Evolutionary conservation across 2,888 invertebrate species (phyloP).

Genomic region (Carterocephalus palaemon): DNA sequence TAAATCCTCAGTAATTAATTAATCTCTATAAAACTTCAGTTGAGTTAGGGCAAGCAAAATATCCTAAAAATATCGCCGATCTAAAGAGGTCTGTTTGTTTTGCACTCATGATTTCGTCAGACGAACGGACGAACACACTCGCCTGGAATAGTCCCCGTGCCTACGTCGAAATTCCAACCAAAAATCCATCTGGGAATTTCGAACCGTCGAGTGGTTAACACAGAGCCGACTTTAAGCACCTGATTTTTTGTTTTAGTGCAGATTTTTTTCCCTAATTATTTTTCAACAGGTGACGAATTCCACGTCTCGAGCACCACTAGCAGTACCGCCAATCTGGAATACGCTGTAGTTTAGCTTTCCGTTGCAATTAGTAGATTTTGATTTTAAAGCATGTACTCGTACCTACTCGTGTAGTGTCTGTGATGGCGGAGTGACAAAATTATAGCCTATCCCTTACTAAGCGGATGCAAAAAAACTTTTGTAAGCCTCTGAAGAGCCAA

Average conservation of each 20-base stretch:
- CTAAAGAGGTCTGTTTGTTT: constrained; percentile 43
- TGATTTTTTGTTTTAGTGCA: constrained; percentile 71
- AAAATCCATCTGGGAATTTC: constrained; percentile 51
- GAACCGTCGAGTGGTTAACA: constrained; percentile 60
- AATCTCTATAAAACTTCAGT: neutral
- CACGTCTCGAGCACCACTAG: constrained; percentile 70
- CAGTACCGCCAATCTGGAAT: constrained; percentile 59
- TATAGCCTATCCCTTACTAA: no score
- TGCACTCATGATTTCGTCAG: constrained; percentile 50
- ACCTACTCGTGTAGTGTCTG: constrained; percentile 16
- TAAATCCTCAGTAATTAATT: constrained; percentile 10
- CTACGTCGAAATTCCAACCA: constrained; percentile 51
- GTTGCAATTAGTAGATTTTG: constrained; percentile 68
- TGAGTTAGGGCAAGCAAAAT: constrained; percentile 10
- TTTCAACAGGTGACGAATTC: constrained; percentile 77
- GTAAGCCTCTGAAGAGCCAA: no score
- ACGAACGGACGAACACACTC: constrained; percentile 41
- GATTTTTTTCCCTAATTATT: constrained; percentile 80
- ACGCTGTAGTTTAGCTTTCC: constrained; percentile 62
- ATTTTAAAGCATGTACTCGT: constrained; percentile 30
- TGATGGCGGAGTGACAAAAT: neutral
- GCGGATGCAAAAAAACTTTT: no score
- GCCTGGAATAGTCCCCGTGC: constrained; percentile 52
- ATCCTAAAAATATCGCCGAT: constrained; percentile 29
- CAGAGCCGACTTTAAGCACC: constrained; percentile 65